Base-by-base conservation (phyloP, 2,113 vertebrate species). In the Xerus inauris region DNA sequence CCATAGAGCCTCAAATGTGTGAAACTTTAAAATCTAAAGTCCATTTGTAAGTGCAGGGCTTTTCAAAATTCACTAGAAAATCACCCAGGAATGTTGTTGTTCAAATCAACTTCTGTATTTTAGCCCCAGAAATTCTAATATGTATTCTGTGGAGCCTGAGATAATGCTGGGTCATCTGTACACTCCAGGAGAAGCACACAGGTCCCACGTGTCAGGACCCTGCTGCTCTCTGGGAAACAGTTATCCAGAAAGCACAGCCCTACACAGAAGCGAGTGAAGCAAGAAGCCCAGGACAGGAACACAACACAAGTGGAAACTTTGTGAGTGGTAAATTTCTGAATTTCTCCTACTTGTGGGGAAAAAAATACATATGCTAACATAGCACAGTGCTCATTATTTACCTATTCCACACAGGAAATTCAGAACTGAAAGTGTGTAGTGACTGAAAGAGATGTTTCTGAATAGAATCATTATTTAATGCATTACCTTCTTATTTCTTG, bases 391-490 rank as follows among this genome's bases (percentile, higher is more conserved):
- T 20, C 11, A 81, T 45, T 47, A 19, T 71, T 67, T 73, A n/a
- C 28, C 22, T 67, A 26, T 72, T 87, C 35, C 12, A 30, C 54
- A 14, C n/a, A 67, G 76, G 35, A 92, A 81, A 77, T 76, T 30
- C 89, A 77, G 7, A 77, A 1, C 17, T 47, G 0, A 86, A 84
- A 80, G 3, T 7, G 84, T 64, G 69, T 1, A 92, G 16, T 69
- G 24, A 49, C 57, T 35, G 35, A 81, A 51, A 54, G 1, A 64
- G 20, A 5, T 88, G 17, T 76, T 64, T 85, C 69, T 77, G 87
- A 35, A 20, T 64, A 62, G 6, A 83, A 67, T 73, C 32, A 45
- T 83, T 80, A 65, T 87, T 90, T 6, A 91, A 49, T 87, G 45
- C 3, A 35, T 9, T 13, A 24, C 19, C 59, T 30, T 77, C 13